Base-by-base conservation (phyloP, 23 tunicate genomes). In the Styela plicata region DNA sequence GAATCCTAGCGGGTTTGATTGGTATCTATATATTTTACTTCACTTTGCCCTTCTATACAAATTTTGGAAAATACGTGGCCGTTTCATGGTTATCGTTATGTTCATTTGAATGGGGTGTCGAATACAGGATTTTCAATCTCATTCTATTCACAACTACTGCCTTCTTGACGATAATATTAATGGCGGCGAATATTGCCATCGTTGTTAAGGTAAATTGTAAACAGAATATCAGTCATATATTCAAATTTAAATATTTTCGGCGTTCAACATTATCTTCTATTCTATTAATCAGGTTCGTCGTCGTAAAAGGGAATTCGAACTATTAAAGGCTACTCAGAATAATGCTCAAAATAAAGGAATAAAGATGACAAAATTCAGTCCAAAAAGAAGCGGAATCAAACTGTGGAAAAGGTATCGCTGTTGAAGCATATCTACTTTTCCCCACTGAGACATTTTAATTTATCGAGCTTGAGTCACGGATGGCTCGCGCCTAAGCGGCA, bases 41-140 rank as follows among this genome's bases (percentile, higher is more conserved):
- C 25, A 66, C 83, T n/a, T 64, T 86, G 29, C 90, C 90, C 32
- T 86, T 83, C 66, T 70, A 81, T 73, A 80, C 90, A 5, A 63
- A 71, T 17, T 86, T 86, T 64, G 75, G 90, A 5, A 74, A 31
- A 24, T 86, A 86, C 70, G 81, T 86, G n/a, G 81, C 79, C 0
- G 90, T 86, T 16, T 80, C 85, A 2, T 86, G 90, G 90, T 61
- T 86, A 26, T 63, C 84, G 23, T 35, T 80, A 24, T 86, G 90
- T 33, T 86, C 83, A 13, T 73, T 86, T 26, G 90, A 86, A 37
- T 86, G 90, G 90, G 90, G 90, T 2, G 18, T 86, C 16, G 31
- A 63, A 32, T 74, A 80, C 74, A 71, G 90, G n/a, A 19, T 71
- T 10, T 86, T 80, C 26, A 83, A 86, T 44, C 52, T 86, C 20